These are phyloP conservation scores for Parnassius mnemosyne DNA, from an alignment of 2,888 invertebrate species.

Conservation along the genomic window DNA sequence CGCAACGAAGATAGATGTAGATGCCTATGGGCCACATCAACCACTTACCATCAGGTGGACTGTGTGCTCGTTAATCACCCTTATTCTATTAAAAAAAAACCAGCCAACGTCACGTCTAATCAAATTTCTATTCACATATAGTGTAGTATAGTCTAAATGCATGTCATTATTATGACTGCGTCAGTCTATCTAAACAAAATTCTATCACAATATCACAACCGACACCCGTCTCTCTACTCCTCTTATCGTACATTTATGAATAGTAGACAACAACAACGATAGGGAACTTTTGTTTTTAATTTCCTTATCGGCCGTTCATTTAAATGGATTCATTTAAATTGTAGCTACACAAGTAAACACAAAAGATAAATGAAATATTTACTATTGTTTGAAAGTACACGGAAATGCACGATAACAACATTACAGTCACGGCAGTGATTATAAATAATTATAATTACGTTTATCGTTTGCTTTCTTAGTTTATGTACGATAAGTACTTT, in stretches of 20 bases:
- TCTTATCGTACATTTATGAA: slow-evolving; percentile 22
- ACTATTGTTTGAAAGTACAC: slow-evolving; percentile 10
- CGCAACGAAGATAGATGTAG: too few species aligned
- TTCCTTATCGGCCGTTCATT: slow-evolving; percentile 18
- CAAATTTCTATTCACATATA: neutral
- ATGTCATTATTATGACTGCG: slow-evolving; percentile 7
- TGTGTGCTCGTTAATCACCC: too few species aligned
- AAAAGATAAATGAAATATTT: slow-evolving; percentile 15
- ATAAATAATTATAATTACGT: neutral
- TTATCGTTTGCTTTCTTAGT: neutral
- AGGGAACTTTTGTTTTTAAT: slow-evolving; percentile 25
- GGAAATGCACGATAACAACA: slow-evolving; percentile 3
- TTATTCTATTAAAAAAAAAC: too few species aligned
- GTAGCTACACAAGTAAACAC: slow-evolving; percentile 9
- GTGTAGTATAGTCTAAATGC: slow-evolving; percentile 1
- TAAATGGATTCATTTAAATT: slow-evolving; percentile 15
- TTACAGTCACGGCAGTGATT: slow-evolving; percentile 8
- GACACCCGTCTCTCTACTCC: slow-evolving; percentile 6
- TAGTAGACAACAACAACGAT: slow-evolving; percentile 14
- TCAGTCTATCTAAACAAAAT: slow-evolving; percentile 4
- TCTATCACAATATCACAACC: slow-evolving; percentile 17
- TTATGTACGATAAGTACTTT: slow-evolving; percentile 1
- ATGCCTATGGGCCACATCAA: too few species aligned
- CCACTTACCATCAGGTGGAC: too few species aligned
- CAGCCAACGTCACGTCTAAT: too few species aligned